Conservation (phyloP, 2,888 invertebrate genomes). For the Eupithecia pulchellata region DNA sequence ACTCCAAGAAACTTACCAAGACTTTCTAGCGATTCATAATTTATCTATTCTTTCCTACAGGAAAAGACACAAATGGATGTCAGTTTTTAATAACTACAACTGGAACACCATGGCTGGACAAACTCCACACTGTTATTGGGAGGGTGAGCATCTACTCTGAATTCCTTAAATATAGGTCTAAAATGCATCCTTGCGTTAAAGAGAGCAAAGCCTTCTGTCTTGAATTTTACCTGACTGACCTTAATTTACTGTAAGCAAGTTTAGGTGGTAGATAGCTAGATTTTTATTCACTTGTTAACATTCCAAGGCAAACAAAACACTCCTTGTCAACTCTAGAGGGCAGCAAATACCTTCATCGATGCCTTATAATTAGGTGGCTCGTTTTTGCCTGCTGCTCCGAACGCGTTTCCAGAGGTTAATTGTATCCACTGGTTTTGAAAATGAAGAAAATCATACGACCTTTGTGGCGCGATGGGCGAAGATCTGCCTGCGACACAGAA, state of each 20-base stretch:
- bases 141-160: slow-evolving; percentile 84
- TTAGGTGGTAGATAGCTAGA: neutral
- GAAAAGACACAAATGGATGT: slow-evolving; percentile 95
- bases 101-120: slow-evolving; percentile 95
- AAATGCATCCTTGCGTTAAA: neutral
- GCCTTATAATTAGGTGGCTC: neutral
- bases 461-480: no score
- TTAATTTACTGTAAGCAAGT: neutral
- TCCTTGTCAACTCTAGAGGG: neutral
- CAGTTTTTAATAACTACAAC: slow-evolving; percentile 97
- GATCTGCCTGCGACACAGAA: no score
- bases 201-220: neutral
- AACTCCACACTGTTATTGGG: slow-evolving; percentile 95
- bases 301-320: neutral
- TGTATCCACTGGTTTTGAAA: neutral
- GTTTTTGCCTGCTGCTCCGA: no score
- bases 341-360: neutral
- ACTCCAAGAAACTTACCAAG: neutral
- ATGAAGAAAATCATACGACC: no score
- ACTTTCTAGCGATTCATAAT: slow-evolving; percentile 3
- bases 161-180: neutral
- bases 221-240: neutral
- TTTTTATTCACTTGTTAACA: neutral
- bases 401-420: neutral
- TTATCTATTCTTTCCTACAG: slow-evolving; percentile 75